Base-by-base conservation (phyloP, 2,113 vertebrate genomes). In the Brachyhypopomus gauderio region DNA sequence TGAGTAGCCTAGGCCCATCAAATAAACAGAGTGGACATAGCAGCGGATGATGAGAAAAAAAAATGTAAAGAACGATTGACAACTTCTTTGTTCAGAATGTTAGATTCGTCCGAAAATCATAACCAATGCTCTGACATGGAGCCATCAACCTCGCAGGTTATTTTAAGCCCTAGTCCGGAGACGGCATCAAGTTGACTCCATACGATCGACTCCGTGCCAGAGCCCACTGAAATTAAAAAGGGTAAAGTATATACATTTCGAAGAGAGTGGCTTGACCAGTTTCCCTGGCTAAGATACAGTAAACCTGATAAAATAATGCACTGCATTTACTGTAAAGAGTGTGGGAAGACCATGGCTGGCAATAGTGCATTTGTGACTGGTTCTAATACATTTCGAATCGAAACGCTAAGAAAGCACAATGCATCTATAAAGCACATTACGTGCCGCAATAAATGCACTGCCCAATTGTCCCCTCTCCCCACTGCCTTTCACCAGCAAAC, bases 311-410 rank as follows among this genome's bases (percentile, higher is more conserved):
- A 75, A 2, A 60, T 38, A 75, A 41, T 75, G 73, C 73, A 75
- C 16, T 62, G 73, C 34, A 75, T 75, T 60, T 75, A 60, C 56
- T 62, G 73, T 75, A 58, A 30, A 60, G 58, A 75, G 73, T 74
- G 72, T 27, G 72, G 30, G 73, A 58, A 63, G 75, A 77, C n/a
- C 60, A 63, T 77, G 75, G 75, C 59, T 19, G 75, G 59, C 9
- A 63, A 64, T 19, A 59, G 73, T 59, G 73, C 52, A 74, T 63
- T 78, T 67, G 62, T 78, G 36, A 55, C 23, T 55, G 76, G 76
- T 52, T 78, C 76, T 5, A 78, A 64, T 52, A 34, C 64, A 34
- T 79, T 78, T 79, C 27, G 30, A 72, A 62, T 59, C 20, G 62
- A 77, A 55, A 77, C 62, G 22, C 25, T 66, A 23, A 77, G n/a